Evolutionary conservation across 2,888 invertebrate genomes (phyloP).

Genomic region (Willowsia nigromaculata): DNA sequence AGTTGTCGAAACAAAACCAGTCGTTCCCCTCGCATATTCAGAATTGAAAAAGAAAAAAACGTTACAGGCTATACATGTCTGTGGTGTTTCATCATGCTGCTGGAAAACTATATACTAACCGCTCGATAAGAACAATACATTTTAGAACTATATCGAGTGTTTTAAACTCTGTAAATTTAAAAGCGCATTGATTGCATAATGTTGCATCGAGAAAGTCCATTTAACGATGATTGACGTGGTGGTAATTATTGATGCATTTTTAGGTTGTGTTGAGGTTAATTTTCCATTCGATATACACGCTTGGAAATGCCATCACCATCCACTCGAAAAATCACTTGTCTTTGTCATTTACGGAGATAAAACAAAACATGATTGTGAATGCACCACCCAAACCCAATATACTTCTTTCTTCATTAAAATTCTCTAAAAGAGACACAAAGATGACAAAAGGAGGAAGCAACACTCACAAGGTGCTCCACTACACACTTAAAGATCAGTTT

Average conservation of each 20-base stretch:
- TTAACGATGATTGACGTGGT: conserved; percentile 7
- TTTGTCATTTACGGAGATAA: background rate
- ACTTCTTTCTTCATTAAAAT: background rate
- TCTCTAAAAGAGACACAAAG: background rate
- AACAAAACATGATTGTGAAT: background rate
- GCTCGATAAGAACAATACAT: no score
- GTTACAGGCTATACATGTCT: no score
- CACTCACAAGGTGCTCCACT: background rate
- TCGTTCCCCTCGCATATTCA: no score
- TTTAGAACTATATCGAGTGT: no score
- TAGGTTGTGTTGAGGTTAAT: background rate
- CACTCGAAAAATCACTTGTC: conserved; percentile 28
- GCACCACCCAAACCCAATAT: background rate
- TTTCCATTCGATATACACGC: conserved; percentile 4
- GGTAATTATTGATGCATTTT: background rate
- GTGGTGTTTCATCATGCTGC: no score
- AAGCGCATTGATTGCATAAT: no score
- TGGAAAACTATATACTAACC: no score
- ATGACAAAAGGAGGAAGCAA: background rate
- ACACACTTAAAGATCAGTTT: conserved; percentile 11
- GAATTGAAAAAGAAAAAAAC: no score
- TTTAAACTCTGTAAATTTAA: no score
- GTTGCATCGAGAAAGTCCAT: conserved; percentile 9
- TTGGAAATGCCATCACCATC: background rate
- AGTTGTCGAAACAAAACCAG: background rate